Base-by-base conservation (phyloP, 2,888 invertebrate species). In the Halocaridina rubra region DNA sequence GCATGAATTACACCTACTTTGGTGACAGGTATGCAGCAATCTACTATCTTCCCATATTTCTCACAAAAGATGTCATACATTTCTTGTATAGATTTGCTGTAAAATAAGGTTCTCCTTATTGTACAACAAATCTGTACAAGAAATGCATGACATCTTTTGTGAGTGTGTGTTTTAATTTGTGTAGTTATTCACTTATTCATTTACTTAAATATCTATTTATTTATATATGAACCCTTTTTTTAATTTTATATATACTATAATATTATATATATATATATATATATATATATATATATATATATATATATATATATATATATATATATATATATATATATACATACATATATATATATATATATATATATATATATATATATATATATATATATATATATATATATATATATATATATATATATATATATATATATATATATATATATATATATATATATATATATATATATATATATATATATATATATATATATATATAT, bases 271-370 rank as follows among this genome's bases (percentile, higher is more conserved):
- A 53, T 53, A 53, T 53, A 67, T 67, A 67, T 22, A 67, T 67
- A 67, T 67, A 67, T 67, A 67, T 67, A 67, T 67, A 67, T 67
- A 67, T 67, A 67, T 67, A 67, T 27, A 67, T 67, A 29, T 67
- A 67, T 67, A 67, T 27, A 27, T 67, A 29, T 67, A 67, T 67
- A 67, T 67, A 27, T 67, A 67, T 27, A 67, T 67, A 24, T 67
- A 67, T 22, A 67, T 67, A 67, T 22, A 67, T 67, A 67, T 22
- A 67, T 67, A 69, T 22, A 67, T 67, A 67, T 22, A 67, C 29
- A 67, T 22, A 67, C 29, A 67, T 22, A 67, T 67, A 67, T 22
- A 67, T 67, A 67, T 22, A 67, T 27, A 22, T 27, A 22, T 67
- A 27, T 67, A 27, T 27, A 27, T 67, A 29, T 67, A 67, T 67